Percentiles rank a stretch among this genome's conserved stretches.
Conservation (phyloP, 1,140 invertebrate species). For the Drosophila truncata region DNA sequence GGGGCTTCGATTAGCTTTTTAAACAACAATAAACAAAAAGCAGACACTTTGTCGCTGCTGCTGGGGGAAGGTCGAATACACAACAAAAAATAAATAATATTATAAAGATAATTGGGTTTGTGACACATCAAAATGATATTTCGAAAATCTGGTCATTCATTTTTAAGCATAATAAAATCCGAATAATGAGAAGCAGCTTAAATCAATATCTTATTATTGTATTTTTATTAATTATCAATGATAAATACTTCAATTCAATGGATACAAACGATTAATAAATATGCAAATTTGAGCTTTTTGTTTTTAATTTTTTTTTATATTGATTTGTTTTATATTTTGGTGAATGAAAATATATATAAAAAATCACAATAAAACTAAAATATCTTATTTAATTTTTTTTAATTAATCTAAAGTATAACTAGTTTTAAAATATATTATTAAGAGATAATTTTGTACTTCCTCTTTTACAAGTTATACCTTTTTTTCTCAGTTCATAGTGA, state of each 20-base stretch:
- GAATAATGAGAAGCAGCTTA: background rate
- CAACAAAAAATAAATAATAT: constrained; percentile 2
- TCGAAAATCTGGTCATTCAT: background rate
- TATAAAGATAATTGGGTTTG: background rate
- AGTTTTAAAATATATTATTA: background rate
- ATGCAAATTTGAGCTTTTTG: background rate
- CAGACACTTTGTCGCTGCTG: constrained; percentile 17
- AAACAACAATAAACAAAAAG: constrained; percentile 23
- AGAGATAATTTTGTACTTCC: background rate
- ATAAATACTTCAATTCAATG: constrained; percentile 6
- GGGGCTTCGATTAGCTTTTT: constrained; percentile 21
- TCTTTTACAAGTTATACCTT: background rate
- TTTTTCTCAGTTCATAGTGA: constrained; percentile 8
- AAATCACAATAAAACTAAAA: background rate
- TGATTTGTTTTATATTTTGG: background rate
- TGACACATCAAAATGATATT: constrained; percentile 4
- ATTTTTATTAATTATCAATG: constrained; percentile 5
- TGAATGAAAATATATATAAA: background rate
- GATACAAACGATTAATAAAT: background rate
- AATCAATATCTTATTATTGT: background rate
- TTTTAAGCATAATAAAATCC: background rate
- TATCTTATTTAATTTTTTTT: too few relatives aligned
- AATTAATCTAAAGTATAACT: background rate
- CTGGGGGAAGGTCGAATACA: constrained; percentile 12
- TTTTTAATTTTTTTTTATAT: background rate